Percentiles rank a stretch among this genome's conserved stretches.
These are phyloP conservation scores for Lottia scabra DNA, from an alignment of 2,888 invertebrate genomes.

Conservation along the genomic window DNA sequence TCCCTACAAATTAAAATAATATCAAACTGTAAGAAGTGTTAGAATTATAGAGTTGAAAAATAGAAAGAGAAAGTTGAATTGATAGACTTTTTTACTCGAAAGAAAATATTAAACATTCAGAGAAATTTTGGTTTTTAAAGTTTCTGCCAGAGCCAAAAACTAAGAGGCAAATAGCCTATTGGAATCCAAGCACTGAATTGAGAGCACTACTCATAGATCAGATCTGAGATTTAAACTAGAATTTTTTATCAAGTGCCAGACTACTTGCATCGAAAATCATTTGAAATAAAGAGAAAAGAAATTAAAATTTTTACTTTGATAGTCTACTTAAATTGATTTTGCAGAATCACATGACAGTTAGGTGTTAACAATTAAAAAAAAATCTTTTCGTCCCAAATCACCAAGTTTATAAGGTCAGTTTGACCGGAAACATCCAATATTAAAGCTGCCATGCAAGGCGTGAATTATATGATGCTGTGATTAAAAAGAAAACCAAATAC, in stretches of 20 bases:
- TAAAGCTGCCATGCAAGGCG: slow-evolving; percentile 31
- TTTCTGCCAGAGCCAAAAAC: not conserved
- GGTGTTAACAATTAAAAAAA: slow-evolving; percentile 6
- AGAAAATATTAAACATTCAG: not conserved
- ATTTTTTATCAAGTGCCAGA: not conserved
- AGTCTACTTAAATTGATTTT: slow-evolving; percentile 34
- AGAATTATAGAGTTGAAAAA: no score
- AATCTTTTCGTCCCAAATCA: slow-evolving; percentile 12
- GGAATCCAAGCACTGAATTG: not conserved
- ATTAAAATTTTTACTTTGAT: slow-evolving; percentile 15
- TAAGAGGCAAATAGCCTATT: not conserved
- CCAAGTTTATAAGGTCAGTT: not conserved
- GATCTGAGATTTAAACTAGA: no score
- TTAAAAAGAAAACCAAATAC: slow-evolving; percentile 7
- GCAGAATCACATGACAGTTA: slow-evolving; percentile 63
- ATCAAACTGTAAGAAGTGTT: no score
- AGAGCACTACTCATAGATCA: no score
- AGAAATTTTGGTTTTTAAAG: not conserved
- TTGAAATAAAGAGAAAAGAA: slow-evolving; percentile 1
- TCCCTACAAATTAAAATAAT: slow-evolving; percentile 9
- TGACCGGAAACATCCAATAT: slow-evolving; percentile 16
- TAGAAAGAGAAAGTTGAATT: no score
- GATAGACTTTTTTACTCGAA: not conserved
- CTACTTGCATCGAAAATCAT: not conserved
- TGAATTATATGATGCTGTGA: slow-evolving; percentile 26